phyloP scores from a whole-genome alignment of 2,797 vertebrate species.

The Gobio occitaniae region DNA sequence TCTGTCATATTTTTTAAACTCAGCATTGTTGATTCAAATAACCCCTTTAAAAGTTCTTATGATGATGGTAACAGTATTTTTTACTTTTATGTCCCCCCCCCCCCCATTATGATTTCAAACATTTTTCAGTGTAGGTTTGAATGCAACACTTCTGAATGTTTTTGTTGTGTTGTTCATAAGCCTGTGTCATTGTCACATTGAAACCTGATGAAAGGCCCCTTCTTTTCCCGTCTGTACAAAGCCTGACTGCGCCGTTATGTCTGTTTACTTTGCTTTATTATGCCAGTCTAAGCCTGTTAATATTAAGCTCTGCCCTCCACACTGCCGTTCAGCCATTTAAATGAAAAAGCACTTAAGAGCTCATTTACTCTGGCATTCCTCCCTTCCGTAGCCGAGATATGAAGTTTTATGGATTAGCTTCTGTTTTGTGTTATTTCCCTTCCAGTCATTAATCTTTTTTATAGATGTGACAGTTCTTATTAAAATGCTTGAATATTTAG shows the following conservation, averaged over 20 bases:
- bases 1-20: no score
- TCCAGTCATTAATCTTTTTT: constrained; percentile 63
- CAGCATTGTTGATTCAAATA: no score
- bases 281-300: constrained; percentile 41
- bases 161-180: constrained; percentile 22
- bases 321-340: constrained; percentile 58
- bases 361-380: constrained; percentile 57
- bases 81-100: accelerated
- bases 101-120: neutral
- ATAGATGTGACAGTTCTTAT: constrained; percentile 57
- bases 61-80: neutral
- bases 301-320: constrained; percentile 47
- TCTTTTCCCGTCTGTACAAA: constrained; percentile 11
- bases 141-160: neutral
- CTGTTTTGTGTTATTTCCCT: constrained; percentile 49
- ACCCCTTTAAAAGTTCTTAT: neutral
- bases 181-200: neutral
- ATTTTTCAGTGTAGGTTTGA: neutral
- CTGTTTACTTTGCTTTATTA: constrained; percentile 53
- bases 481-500: constrained; percentile 61
- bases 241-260: constrained; percentile 22
- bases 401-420: constrained; percentile 60
- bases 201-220: constrained; percentile 25
- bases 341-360: constrained; percentile 68
- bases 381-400: constrained; percentile 51